phyloP scores from a whole-genome alignment of 1,140 invertebrate species.

The Aphelinus atriplicis region DNA sequence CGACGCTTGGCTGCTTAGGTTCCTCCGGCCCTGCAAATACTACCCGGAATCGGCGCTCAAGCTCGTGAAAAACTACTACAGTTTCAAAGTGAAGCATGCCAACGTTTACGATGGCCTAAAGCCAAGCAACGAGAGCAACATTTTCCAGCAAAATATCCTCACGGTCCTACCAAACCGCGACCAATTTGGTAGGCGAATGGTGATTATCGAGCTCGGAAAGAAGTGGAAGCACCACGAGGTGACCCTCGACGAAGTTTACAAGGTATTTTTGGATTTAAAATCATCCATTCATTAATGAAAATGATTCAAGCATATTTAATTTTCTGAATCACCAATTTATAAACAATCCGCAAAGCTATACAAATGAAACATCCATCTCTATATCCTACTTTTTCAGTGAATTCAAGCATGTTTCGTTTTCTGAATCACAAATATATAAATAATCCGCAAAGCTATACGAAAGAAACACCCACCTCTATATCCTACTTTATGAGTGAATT shows the following conservation, averaged over 20 bases:
- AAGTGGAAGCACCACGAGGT: slow-evolving; percentile 87
- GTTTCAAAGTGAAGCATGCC: slow-evolving; percentile 80
- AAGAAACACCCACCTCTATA: too few species aligned
- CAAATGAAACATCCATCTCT: too few species aligned
- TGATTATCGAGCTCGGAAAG: slow-evolving; percentile 82
- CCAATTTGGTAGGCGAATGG: slow-evolving; percentile 76
- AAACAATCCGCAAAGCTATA: too few species aligned
- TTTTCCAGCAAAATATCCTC: slow-evolving; percentile 81
- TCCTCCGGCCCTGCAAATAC: slow-evolving; percentile 82
- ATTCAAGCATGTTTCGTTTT: too few species aligned
- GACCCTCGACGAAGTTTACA: slow-evolving; percentile 81
- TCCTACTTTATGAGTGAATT: too few species aligned
- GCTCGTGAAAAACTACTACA: slow-evolving; percentile 82
- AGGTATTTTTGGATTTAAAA: slow-evolving; percentile 49
- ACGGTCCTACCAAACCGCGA: slow-evolving; percentile 80
- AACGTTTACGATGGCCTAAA: slow-evolving; percentile 76
- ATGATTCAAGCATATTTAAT: too few species aligned
- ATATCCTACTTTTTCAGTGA: too few species aligned
- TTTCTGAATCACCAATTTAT: too few species aligned
- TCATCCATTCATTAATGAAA: too few species aligned
- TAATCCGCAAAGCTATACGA: too few species aligned
- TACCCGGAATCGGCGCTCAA: slow-evolving; percentile 80
- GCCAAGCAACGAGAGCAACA: slow-evolving; percentile 77
- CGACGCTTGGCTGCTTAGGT: slow-evolving; percentile 78
- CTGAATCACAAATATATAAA: too few species aligned